Evolutionary conservation across 2,113 vertebrate species (phyloP).

Genomic region (Psittacula cyanocephala): DNA sequence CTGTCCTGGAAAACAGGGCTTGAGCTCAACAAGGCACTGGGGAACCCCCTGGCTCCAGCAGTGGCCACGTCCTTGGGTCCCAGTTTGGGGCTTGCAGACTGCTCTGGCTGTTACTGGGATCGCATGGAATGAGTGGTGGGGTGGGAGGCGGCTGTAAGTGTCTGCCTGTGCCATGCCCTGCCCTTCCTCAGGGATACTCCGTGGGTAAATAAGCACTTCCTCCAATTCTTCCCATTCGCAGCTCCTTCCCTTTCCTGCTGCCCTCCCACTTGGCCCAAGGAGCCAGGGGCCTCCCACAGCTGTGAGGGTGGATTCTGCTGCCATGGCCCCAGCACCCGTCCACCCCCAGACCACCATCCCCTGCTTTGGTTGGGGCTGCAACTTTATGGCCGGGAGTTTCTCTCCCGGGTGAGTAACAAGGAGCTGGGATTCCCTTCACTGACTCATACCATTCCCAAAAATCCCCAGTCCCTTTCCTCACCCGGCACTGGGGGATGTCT

Average conservation of each 20-base stretch:
- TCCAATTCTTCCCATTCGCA: conserved; percentile 51
- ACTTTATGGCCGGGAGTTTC: neutral
- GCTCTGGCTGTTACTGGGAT: neutral
- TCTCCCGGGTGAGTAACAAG: neutral
- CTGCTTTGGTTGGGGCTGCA: neutral
- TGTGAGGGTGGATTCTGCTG: rapidly evolving
- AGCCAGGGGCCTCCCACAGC: neutral
- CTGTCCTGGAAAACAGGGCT: neutral
- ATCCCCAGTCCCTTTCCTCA: neutral
- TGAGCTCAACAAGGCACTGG: neutral
- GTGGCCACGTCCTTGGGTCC: neutral
- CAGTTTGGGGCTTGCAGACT: neutral
- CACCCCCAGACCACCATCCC: rapidly evolving
- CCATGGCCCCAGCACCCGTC: neutral
- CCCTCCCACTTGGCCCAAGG: conserved; percentile 13
- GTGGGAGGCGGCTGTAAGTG: neutral
- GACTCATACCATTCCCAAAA: neutral
- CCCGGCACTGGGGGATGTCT: rapidly evolving
- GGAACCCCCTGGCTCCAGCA: rapidly evolving
- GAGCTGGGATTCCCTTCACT: neutral
- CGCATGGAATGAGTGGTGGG: neutral
- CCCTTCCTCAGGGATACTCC: conserved; percentile 54
- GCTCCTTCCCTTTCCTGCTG: conserved; percentile 63
- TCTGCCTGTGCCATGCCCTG: neutral
- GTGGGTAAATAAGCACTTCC: conserved; percentile 51